These are phyloP conservation scores for Notocelia uddmanniana DNA, from an alignment of 2,888 invertebrate genomes.

Conservation along the genomic window DNA sequence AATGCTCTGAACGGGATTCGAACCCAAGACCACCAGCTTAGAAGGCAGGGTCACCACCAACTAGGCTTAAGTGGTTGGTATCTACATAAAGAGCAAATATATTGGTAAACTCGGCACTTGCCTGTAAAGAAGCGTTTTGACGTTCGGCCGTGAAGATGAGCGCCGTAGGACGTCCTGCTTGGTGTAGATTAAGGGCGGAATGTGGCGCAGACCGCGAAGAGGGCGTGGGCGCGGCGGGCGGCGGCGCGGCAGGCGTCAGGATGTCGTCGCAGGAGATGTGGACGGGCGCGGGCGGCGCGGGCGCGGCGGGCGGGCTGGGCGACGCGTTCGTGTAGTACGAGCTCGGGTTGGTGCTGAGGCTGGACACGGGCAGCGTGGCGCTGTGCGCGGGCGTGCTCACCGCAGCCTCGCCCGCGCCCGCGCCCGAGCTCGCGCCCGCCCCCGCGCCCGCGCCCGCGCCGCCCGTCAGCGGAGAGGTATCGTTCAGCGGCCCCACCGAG, in stretches of 20 bases:
- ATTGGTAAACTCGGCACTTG: background rate
- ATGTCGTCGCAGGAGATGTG: slow-evolving; percentile 82
- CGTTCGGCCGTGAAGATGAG: slow-evolving; percentile 69
- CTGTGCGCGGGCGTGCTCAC: slow-evolving; percentile 81
- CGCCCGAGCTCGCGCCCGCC: slow-evolving; percentile 54
- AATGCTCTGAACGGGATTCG: too few species aligned
- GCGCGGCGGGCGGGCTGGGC: slow-evolving; percentile 84
- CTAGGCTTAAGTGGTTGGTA: background rate
- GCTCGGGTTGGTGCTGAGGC: slow-evolving; percentile 81
- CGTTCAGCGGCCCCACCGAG: slow-evolving; percentile 86
- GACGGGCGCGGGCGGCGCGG: slow-evolving; percentile 63
- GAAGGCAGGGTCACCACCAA: too few species aligned
- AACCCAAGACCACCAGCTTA: too few species aligned
- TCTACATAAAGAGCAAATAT: background rate
- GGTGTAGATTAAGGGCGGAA: slow-evolving; percentile 79
- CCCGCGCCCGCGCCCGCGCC: slow-evolving; percentile 58
- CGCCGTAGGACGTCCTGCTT: slow-evolving; percentile 75
- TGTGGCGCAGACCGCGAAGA: slow-evolving; percentile 81
- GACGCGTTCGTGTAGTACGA: slow-evolving; percentile 88
- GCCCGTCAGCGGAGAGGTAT: slow-evolving; percentile 80
- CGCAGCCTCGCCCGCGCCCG: slow-evolving; percentile 70
- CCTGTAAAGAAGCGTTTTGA: slow-evolving; percentile 58
- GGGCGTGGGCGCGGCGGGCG: slow-evolving; percentile 67
- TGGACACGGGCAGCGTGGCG: slow-evolving; percentile 84
- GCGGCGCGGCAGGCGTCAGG: slow-evolving; percentile 69